Evolutionary conservation across 1,140 invertebrate genomes (phyloP).

Genomic region (Paracyclopina nana): DNA sequence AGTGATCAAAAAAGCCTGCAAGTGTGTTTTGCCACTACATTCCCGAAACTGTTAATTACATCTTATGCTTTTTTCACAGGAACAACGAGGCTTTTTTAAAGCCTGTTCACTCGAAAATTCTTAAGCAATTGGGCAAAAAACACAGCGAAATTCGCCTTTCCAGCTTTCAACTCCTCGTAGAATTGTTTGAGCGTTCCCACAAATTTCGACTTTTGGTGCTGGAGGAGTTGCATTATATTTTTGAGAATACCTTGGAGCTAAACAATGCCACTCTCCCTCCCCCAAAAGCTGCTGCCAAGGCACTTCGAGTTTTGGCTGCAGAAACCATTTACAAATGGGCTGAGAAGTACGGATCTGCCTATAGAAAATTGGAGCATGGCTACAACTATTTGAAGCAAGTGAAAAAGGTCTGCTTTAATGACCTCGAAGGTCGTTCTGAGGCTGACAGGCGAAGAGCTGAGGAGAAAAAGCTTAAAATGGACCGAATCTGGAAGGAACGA

Average conservation of each 20-base stretch:
- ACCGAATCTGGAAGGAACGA: conserved; percentile 1
- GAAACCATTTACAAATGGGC: conserved; percentile 4
- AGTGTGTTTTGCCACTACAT: no score
- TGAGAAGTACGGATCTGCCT: conserved; percentile 1
- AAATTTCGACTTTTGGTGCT: neutral
- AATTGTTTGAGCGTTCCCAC: neutral
- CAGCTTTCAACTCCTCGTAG: neutral
- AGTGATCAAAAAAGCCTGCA: no score
- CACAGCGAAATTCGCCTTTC: neutral
- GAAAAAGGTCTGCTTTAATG: neutral
- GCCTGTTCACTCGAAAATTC: no score
- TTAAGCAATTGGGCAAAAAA: neutral
- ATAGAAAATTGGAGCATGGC: conserved; percentile 1
- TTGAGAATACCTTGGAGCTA: neutral
- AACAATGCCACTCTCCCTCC: neutral
- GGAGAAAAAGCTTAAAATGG: neutral
- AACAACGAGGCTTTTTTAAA: no score
- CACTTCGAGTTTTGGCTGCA: neutral
- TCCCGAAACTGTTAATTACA: no score
- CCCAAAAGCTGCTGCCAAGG: neutral
- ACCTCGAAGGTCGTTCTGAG: neutral
- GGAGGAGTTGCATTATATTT: neutral
- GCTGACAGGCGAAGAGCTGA: neutral
- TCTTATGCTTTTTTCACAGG: no score
- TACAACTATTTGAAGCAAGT: conserved; percentile 11